Conservation (phyloP, 2,888 invertebrate genomes). For the Tenthredo mesomela region DNA sequence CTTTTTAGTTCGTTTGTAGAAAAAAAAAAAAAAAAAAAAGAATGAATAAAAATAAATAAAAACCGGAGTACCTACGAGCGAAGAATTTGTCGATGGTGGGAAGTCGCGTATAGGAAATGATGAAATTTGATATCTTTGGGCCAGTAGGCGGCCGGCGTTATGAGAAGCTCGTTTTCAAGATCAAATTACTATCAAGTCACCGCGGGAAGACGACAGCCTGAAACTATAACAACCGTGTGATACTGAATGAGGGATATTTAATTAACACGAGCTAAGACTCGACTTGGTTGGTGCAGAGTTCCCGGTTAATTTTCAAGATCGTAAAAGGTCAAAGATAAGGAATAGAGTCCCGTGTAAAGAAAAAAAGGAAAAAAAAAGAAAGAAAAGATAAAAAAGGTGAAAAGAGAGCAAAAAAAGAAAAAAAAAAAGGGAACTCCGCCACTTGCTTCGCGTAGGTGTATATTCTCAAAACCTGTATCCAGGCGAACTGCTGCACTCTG, state of each 20-base stretch:
- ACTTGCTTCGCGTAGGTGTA: conserved; percentile 39
- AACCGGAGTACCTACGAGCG: background rate
- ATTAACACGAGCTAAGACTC: background rate
- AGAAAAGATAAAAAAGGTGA: background rate
- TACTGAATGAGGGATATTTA: background rate
- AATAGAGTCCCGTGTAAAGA: background rate
- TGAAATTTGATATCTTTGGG: conserved; percentile 27
- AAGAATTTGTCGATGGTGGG: conserved; percentile 22
- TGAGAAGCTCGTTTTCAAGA: conserved; percentile 41
- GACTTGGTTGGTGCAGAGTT: background rate
- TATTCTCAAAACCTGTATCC: conserved; percentile 30
- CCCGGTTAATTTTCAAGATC: background rate
- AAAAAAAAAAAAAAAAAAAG: background rate
- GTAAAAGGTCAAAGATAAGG: conserved; percentile 5
- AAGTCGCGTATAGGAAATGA: conserved; percentile 30
- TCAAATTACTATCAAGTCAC: conserved; percentile 32
- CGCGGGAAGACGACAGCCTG: conserved; percentile 8
- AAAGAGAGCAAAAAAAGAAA: background rate
- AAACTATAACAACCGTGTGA: background rate
- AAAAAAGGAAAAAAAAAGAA: background rate
- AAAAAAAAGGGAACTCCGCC: background rate
- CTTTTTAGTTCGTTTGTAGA: background rate
- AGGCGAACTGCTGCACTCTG: conserved; percentile 24
- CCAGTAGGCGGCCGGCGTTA: conserved; percentile 22
- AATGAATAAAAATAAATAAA: background rate